Base-by-base conservation (phyloP, 2,113 vertebrate genomes). In the Parus major region DNA sequence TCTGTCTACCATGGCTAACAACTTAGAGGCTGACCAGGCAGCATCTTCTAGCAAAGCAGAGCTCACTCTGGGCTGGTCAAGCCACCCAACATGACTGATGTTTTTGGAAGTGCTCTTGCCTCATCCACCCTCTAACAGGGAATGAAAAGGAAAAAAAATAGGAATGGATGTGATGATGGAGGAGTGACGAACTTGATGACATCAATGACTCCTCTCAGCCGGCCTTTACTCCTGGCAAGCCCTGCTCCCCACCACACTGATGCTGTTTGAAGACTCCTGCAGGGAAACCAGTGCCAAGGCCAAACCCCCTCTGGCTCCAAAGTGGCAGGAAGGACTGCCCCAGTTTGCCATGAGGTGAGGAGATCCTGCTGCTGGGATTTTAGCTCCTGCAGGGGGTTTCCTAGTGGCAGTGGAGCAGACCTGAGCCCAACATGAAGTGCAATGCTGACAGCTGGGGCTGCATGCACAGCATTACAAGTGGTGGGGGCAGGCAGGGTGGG, bases 401-500 rank as follows among this genome's bases (percentile, higher is more conserved):
- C 49, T 8, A 1, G 36, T n/a, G 69, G 64, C 57, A 52, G 21
- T 16, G 55, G 35, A 77, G 29, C 41, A 56, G 71, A 68, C 8
- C 14, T 10, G 2, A 20, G 39, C 12, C 52, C 44, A 35, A 3
- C 27, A 11, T 6, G 29, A 55, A 80, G 53, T 11, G 15, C 33
- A 49, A 1, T 1, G 2, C 60, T 9, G 8, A n/a, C 12, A 68
- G n/a, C 33, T 12, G 2, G 33, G 36, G 35, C 15, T 59, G 42
- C 7, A 0, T 11, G 52, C 4, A 1, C 0, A 0, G 33, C 6
- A 4, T 24, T 23, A 59, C 12, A 2, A 49, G 29, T 17, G 10
- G 17, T 0, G 0, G 39, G 22, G 16, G 27, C 52, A 49, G 42
- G n/a, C 42, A 79, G 65, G 7, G 36, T 19, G 0, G 0, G 16